These are phyloP conservation scores for Furcula furcula DNA, from an alignment of 2,888 invertebrate species.

Conservation along the genomic window DNA sequence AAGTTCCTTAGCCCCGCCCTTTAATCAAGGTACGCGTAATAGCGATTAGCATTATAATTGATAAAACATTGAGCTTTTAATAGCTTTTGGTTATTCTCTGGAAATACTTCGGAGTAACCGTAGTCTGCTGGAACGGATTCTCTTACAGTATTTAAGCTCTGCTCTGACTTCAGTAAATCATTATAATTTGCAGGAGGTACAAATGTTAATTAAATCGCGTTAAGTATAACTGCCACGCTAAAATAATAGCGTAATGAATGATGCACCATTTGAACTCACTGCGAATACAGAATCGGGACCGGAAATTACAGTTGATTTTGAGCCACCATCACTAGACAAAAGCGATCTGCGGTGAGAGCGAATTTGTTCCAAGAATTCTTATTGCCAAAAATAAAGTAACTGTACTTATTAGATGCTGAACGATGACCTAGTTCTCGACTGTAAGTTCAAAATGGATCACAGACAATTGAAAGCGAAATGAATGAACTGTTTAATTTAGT, in stretches of 20 bases:
- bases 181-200: no score
- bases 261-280: slow-evolving; percentile 37
- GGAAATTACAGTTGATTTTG: slow-evolving; percentile 55
- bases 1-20: slow-evolving; percentile 58
- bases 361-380: slow-evolving; percentile 44
- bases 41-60: slow-evolving; percentile 31
- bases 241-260: slow-evolving; percentile 40
- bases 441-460: slow-evolving; percentile 24
- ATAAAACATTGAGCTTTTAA: slow-evolving; percentile 5
- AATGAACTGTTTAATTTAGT: background rate
- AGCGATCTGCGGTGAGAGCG: slow-evolving; percentile 53
- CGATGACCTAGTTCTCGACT: slow-evolving; percentile 34
- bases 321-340: slow-evolving; percentile 51
- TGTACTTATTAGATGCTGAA: slow-evolving; percentile 34
- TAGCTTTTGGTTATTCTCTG: background rate
- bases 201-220: no score
- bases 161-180: no score
- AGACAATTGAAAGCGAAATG: slow-evolving; percentile 6
- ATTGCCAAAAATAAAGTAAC: slow-evolving; percentile 43
- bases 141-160: no score
- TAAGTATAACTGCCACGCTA: slow-evolving; percentile 16
- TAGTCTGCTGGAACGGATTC: no score
- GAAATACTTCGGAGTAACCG: no score
- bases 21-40: slow-evolving; percentile 50
- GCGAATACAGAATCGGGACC: slow-evolving; percentile 44